A percentile compares a stretch with the other conserved stretches of the same genome.
These are phyloP conservation scores for Centropus bengalensis DNA, from an alignment of 2,113 vertebrate species.

Conservation along the genomic window DNA sequence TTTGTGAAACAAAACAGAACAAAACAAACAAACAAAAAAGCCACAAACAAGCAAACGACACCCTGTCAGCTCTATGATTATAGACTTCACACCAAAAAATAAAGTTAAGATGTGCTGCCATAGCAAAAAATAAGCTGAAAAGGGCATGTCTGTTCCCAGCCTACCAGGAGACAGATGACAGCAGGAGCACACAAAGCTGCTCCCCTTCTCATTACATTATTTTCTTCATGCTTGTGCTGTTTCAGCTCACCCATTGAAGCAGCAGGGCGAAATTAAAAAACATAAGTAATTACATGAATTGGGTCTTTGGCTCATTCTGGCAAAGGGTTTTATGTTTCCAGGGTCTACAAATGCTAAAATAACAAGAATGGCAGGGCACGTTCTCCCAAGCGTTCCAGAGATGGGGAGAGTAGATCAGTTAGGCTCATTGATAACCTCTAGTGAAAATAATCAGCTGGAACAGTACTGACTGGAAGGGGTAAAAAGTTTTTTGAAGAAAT, in stretches of 20 bases:
- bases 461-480: not conserved
- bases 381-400: not conserved
- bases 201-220: not conserved
- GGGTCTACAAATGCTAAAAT: not conserved
- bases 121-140: not conserved
- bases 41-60: not conserved
- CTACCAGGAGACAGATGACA: not conserved
- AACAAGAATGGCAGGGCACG: not conserved
- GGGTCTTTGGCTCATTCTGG: not conserved
- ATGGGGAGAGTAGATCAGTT: not conserved
- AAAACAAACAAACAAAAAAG: not conserved
- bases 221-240: not conserved
- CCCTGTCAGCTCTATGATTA: not conserved
- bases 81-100: not conserved
- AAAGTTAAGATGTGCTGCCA: not conserved
- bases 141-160: not conserved
- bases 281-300: not conserved
- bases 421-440: not conserved
- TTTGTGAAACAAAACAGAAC: no score
- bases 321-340: not conserved
- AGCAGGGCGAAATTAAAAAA: not conserved
- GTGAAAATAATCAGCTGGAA: not conserved
- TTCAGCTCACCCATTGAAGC: not conserved
- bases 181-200: not conserved
- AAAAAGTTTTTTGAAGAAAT: not conserved